These are phyloP conservation scores for Chitala chitala DNA, from an alignment of 2,113 vertebrate genomes.

Conservation along the genomic window DNA sequence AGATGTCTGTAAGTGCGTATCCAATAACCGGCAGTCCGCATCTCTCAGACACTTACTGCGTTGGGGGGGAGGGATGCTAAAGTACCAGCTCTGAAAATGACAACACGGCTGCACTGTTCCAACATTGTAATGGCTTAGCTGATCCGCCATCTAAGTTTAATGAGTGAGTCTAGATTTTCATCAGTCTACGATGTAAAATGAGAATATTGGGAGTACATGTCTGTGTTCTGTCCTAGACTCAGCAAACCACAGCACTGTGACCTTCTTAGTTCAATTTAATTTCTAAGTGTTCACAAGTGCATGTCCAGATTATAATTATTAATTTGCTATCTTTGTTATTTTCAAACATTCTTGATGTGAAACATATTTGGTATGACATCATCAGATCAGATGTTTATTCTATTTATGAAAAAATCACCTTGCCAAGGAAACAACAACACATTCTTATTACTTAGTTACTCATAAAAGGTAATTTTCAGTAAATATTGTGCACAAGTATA, in stretches of 20 bases:
- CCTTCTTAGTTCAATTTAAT: too few relatives aligned
- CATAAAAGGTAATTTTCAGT: background rate
- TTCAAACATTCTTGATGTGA: background rate
- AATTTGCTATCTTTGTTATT: background rate
- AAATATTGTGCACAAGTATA: background rate
- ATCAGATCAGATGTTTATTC: background rate
- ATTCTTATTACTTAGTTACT: background rate
- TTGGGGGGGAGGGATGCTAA: conserved; percentile 21
- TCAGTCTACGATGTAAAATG: too few relatives aligned
- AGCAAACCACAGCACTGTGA: background rate
- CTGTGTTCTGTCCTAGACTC: background rate
- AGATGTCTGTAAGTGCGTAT: conserved; percentile 32
- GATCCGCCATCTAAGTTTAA: background rate
- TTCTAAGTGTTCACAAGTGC: too few relatives aligned
- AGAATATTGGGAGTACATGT: background rate
- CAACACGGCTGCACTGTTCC: background rate
- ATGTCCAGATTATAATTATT: background rate
- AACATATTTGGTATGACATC: conserved; percentile 3
- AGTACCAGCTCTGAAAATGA: background rate
- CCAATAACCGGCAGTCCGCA: conserved; percentile 50
- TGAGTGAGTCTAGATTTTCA: background rate
- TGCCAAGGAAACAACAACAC: background rate
- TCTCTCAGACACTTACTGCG: conserved; percentile 47
- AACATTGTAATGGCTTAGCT: background rate
- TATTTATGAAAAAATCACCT: background rate